Evolutionary conservation across 2,888 invertebrate species (phyloP), one percentile per base, ranked within the genome.

Genomic region (Synanthedon myopaeformis): DNA sequence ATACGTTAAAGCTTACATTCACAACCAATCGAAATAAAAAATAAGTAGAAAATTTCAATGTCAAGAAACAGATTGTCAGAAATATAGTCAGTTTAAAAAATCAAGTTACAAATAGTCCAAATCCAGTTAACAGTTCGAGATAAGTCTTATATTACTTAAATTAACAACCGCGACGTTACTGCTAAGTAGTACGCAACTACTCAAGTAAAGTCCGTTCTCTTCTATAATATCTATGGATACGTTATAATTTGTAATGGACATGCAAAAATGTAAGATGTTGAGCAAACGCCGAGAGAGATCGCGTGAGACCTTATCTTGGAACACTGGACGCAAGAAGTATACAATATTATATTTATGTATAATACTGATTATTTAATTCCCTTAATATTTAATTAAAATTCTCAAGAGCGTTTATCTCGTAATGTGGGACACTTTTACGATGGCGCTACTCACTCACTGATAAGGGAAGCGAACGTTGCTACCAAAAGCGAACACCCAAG

Each of bases 341-440:
- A 81, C 82, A 78, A 79, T 82, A 83, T 79, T 28, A 51, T 79
- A 80, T 80, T 23, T 23, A 83, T 72, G 74, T 81, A 82, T 86
- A 86, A 87, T 86, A 87, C 87, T 86, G 87, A 87, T 86, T 82
- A 84, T 87, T 86, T 82, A 82, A 86, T 86, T 86, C 84, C 64
- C 83, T 86, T 86, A 84, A 86, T 86, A 85, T 87, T 86, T 86
- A 85, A 87, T 87, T 86, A 84, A 87, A 84, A 85, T 85, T 84
- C 85, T 84, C 85, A 74, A 75, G 79, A 83, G 76, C 78, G 78
- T 79, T 87, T 87, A 86, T 86, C 87, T 85, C 79, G 79, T 83
- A 85, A 82, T 84, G 86, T 85, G 79, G 86, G 85, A 86, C 86
- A 85, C 83, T 81, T 86, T 86, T 83, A 85, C 84, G 87, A 84